These are phyloP conservation scores for Morelia viridis DNA, from an alignment of 2,797 vertebrate species.

Conservation along the genomic window DNA sequence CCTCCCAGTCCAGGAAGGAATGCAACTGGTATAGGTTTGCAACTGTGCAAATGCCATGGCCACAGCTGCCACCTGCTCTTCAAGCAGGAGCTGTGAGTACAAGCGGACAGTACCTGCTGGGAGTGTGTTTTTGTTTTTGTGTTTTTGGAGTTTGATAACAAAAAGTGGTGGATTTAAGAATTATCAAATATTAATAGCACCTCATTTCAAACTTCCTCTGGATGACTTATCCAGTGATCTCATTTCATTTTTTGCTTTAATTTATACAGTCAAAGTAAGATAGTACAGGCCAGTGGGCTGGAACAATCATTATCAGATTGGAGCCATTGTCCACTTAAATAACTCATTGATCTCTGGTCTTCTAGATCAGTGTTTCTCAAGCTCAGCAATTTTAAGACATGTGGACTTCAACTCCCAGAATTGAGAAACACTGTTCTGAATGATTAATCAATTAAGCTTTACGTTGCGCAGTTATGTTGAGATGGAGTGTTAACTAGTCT, in stretches of 20 bases:
- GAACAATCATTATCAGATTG: neutral
- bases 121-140: neutral
- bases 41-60: neutral
- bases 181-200: neutral
- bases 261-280: neutral
- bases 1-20: neutral
- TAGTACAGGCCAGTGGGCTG: neutral
- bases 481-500: neutral
- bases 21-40: neutral
- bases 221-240: neutral
- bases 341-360: neutral
- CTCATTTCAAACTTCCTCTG: neutral
- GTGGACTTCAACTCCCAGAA: neutral
- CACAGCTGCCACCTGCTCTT: neutral
- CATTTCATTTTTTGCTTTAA: neutral
- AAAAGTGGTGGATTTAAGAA: neutral
- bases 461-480: neutral
- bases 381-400: neutral
- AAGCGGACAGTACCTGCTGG: neutral
- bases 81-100: neutral
- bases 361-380: neutral
- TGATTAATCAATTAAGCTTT: neutral
- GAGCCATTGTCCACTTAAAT: neutral
- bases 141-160: neutral
- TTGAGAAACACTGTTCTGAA: neutral